These are phyloP conservation scores for Megaustenia siamemsis DNA, from an alignment of 2,888 invertebrate genomes.

Conservation along the genomic window DNA sequence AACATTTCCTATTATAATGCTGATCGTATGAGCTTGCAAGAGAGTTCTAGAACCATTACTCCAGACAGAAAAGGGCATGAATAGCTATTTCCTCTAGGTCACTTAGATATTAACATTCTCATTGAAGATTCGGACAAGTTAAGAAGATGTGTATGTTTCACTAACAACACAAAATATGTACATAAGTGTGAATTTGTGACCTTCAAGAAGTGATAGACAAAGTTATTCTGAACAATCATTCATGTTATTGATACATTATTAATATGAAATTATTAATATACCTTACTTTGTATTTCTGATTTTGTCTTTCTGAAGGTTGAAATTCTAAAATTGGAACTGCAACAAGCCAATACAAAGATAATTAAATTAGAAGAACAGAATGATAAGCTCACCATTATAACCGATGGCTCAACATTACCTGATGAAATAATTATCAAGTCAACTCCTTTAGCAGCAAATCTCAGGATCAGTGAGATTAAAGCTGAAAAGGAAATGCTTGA, in stretches of 20 bases:
- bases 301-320: conserved; percentile 61
- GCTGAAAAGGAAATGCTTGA: conserved; percentile 65
- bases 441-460: conserved; percentile 51
- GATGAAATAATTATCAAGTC: conserved; percentile 3
- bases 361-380: conserved; percentile 62
- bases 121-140: no score
- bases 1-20: no score
- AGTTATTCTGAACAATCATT: no score
- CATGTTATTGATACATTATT: background rate
- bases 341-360: conserved; percentile 63
- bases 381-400: conserved; percentile 33
- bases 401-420: background rate
- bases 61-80: no score
- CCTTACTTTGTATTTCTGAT: background rate
- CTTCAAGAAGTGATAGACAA: no score
- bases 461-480: conserved; percentile 64
- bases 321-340: conserved; percentile 64
- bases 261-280: conserved; percentile 8
- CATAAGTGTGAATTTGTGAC: no score
- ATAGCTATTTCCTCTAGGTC: no score
- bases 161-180: no score
- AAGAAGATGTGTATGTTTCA: no score
- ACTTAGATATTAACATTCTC: no score
- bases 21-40: no score
- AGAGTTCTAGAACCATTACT: no score